Base-by-base conservation (phyloP, 2,797 vertebrate genomes). In the Limosa lapponica region DNA sequence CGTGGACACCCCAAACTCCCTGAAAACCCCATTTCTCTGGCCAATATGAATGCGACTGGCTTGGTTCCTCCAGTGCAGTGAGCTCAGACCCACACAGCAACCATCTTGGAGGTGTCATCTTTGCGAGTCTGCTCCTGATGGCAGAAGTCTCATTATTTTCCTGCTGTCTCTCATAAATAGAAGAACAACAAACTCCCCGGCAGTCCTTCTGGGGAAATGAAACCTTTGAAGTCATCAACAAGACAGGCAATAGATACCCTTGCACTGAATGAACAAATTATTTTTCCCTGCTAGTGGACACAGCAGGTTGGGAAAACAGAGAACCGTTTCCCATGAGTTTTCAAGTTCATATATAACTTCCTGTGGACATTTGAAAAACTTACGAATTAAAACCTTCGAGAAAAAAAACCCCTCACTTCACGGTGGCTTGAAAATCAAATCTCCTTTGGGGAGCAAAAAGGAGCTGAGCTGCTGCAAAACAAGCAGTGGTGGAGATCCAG, bases 281-380 rank as follows among this genome's bases (percentile, higher is more conserved):
- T 51, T 97, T 91, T 67, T 67, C 52, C 34, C 57, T 91, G 81
- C 44, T 69, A 65, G 72, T 49, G 82, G 57, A n/a, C 41, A 61
- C 84, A 83, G 84, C 87, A 54, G 91, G 57, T 10, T 84, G 52
- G 57, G 61, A 85, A 95, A 95, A 85, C 17, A 70, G 9, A 11
- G 71, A n/a, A 79, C 15, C 3, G 6, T 70, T 91, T 36, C 61
- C 49, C 32, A 2, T 3, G 43, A 74, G 16, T 41, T 92, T 92
- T 49, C 71, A 73, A 71, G 75, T 70, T 91, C 36, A 10, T 30
- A 1, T 46, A 37, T 22, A 58, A 82, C 70, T 82, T 80, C 54
- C 49, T 62, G 52, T 6, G 10, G 62, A 52, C 0, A 4, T 55
- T 34, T 48, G 43, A 84, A 87, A 80, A 51, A 48, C 6, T 5